Base-by-base conservation (phyloP, 2,888 invertebrate species). In the Dolichopus griseipennis region DNA sequence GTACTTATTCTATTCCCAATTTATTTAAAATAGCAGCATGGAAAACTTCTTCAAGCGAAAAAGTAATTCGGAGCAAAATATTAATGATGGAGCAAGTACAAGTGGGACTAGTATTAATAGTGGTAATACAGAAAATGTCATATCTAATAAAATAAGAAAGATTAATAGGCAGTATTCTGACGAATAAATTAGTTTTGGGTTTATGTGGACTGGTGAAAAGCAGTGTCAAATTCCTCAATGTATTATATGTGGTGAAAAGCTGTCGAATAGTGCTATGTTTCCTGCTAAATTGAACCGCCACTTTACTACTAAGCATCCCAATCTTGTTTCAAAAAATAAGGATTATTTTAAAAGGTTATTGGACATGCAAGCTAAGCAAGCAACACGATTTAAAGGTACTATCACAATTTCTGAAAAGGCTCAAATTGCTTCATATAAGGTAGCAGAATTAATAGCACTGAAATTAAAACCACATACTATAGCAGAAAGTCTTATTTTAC, bases 401-500 rank as follows among this genome's bases (percentile, higher is more conserved):
- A n/a, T n/a, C n/a, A n/a, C n/a, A n/a, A n/a, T n/a, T n/a, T n/a
- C n/a, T n/a, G n/a, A n/a, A n/a, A n/a, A n/a, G n/a, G n/a, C n/a
- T n/a, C n/a, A n/a, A n/a, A n/a, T n/a, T n/a, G n/a, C n/a, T n/a
- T n/a, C n/a, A n/a, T n/a, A n/a, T n/a, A n/a, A n/a, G n/a, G n/a
- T n/a, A n/a, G n/a, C n/a, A n/a, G n/a, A n/a, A n/a, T n/a, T n/a
- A n/a, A n/a, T n/a, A n/a, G n/a, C n/a, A 33, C 5, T 41, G 7
- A 65, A 65, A 20, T 20, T 65, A 65, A 65, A 20, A 65, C 41
- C 65, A 7, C 65, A 65, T 65, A 65, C 33, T 37, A 33, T 65
- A 6, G 65, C 65, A 5, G 65, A 65, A 20, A 6, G 2, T 12
- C 33, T 65, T 65, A 20, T 65, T 33, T 65, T 65, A 65, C 41